phyloP scores from a whole-genome alignment of 35 echinoderm and acorn worm species.

The Chiridota heheva region DNA sequence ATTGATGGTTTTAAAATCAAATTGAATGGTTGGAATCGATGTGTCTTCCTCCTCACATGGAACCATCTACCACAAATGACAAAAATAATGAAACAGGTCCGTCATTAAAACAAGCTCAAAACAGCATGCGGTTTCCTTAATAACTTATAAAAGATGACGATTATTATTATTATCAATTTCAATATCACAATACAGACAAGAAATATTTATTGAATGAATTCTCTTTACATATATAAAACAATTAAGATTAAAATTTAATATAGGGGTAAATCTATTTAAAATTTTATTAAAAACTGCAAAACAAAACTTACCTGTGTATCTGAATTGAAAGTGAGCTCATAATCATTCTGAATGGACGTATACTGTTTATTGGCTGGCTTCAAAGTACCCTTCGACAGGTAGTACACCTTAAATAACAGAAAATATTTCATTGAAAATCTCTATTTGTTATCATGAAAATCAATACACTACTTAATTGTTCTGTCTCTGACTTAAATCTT shows the following conservation, averaged over 20 bases:
- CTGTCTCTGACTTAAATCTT: too few relatives aligned
- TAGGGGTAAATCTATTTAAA: too few relatives aligned
- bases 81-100: not conserved
- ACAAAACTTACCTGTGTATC: slow-evolving; percentile 62
- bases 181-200: too few relatives aligned
- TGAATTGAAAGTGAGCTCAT: slow-evolving; percentile 81
- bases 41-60: slow-evolving; percentile 70
- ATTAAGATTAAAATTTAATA: too few relatives aligned
- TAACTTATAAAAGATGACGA: too few relatives aligned
- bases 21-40: slow-evolving; percentile 70
- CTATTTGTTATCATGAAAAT: not conserved
- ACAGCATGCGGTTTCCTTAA: too few relatives aligned
- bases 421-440: not conserved
- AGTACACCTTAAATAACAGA: slow-evolving; percentile 75
- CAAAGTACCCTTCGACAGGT: slow-evolving; percentile 65
- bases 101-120: too few relatives aligned
- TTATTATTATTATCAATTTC: too few relatives aligned
- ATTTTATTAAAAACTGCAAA: too few relatives aligned
- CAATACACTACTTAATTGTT: not conserved
- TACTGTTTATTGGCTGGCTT: slow-evolving; percentile 96
- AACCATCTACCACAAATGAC: slow-evolving; percentile 14
- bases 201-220: too few relatives aligned
- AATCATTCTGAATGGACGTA: slow-evolving; percentile 96
- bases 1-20: slow-evolving; percentile 77
- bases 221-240: too few relatives aligned